Base-by-base conservation (phyloP, 1,140 invertebrate genomes). In the Argopecten irradians region DNA sequence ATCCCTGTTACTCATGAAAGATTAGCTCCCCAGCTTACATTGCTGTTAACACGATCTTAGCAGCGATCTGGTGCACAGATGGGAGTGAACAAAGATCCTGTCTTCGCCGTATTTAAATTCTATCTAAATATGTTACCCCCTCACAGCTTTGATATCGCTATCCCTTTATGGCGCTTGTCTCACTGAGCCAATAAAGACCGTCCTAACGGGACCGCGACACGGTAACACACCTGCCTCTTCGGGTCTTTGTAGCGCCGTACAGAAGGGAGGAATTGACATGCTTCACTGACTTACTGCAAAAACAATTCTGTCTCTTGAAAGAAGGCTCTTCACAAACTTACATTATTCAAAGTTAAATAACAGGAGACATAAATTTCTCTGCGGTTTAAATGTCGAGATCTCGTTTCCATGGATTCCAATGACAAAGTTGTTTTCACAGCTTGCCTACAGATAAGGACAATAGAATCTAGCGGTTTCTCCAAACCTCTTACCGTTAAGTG, bases 381-480 rank as follows among this genome's bases (percentile, higher is more conserved):
- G n/a, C n/a, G 55, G 22, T 71, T 71, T 71, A 71, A 71, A 71
- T 71, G 14, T 16, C 8, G 55, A 71, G 55, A 71, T 71, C 55
- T 71, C 55, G n/a, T 71, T 71, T 71, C 55, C n/a, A 71, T 28
- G 55, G 55, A 28, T 71, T 71, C 55, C 55, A 71, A 3, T 71
- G 55, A 71, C 55, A 71, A n/a, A n/a, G 55, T 71, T 71, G 55
- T 71, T 71, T 71, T 71, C 55, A 71, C 55, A 71, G 55, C 55
- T 71, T 71, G 55, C 55, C 5, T 28, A 71, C 8, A 71, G 55
- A 71, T 71, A 71, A 71, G 55, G 55, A 71, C 28, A 71, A 71
- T 71, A 71, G 1, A 28, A 71, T 71, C 14, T 71, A 71, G 55
- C 55, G 55, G 55, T 71, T 71, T 71, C 55, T 28, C 55, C 13